Percentiles rank a stretch among this genome's conserved stretches.
These are phyloP conservation scores for Antedon mediterranea DNA, from an alignment of 53 echinoderm and acorn worm species.

Conservation along the genomic window DNA sequence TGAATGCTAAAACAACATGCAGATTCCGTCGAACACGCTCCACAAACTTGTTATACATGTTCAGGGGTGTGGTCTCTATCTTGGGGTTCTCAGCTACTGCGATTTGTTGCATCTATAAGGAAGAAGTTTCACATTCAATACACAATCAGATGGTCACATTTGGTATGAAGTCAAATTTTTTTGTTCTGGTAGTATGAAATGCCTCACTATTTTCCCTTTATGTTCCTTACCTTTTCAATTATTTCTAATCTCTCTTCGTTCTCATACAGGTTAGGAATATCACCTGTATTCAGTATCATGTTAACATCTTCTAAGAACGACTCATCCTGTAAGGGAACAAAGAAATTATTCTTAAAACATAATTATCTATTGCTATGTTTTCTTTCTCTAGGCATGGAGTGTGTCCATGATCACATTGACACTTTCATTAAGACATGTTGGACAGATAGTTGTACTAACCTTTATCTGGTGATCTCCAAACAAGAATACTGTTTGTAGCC, in stretches of 20 bases:
- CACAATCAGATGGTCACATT: no score
- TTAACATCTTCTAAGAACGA: slow-evolving; percentile 91
- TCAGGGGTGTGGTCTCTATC: slow-evolving; percentile 84
- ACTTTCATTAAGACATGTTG: no score
- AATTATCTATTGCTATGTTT: no score
- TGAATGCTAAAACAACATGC: slow-evolving; percentile 79
- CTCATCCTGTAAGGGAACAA: slow-evolving; percentile 38
- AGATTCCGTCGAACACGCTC: slow-evolving; percentile 78
- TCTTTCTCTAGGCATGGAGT: no score
- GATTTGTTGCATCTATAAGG: slow-evolving; percentile 75
- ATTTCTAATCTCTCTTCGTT: slow-evolving; percentile 91
- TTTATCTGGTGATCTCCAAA: slow-evolving; percentile 97
- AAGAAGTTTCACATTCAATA: no score
- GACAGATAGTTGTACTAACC: slow-evolving; percentile 33
- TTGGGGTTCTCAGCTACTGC: slow-evolving; percentile 70
- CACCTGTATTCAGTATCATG: slow-evolving; percentile 94
- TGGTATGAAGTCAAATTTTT: no score
- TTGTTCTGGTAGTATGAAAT: no score
- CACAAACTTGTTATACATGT: slow-evolving; percentile 92
- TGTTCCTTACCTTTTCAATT: slow-evolving; percentile 63
- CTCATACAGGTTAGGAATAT: slow-evolving; percentile 89
- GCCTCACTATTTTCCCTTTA: background rate
- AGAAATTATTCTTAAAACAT: background rate
- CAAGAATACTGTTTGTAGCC: slow-evolving; percentile 63
- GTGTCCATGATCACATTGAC: no score